Evolutionary conservation across 1,140 invertebrate species (phyloP), one percentile per base, ranked within the genome.

Genomic region (Linepithema humile): DNA sequence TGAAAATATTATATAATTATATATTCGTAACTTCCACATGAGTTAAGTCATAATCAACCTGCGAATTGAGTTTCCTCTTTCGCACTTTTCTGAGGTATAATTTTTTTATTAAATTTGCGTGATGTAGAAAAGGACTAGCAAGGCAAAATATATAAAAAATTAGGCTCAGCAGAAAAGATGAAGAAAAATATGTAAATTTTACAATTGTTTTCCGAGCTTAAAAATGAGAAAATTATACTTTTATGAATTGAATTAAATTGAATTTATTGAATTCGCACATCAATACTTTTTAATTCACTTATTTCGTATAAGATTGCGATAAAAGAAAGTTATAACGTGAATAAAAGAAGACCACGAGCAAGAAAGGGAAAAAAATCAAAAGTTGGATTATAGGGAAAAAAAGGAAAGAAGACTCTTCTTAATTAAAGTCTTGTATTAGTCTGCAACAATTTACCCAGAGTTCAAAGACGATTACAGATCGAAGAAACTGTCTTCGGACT

Each of bases 371-470:
- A 38, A 40, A 50, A 48, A n/a, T 69, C 15, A 10, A 62, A 75
- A 65, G 43, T 77, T 15, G 35, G 1, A 32, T 17, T 55, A 55
- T 20, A 40, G 45, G 60, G 74, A 20, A 48, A 40, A 67, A 20
- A 40, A 40, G 32, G 23, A 38, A 40, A 26, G 20, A 53, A 53
- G 38, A 38, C 5, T 12, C n/a, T 43, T 0, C 64, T 80, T 80
- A 70, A 80, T 80, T 80, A 80, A 80, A 80, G 75, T 67, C 38
- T 80, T 53, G 35, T 70, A 70, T 80, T 80, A 80, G 38, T 70
- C 26, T 55, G 38, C 29, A 48, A 80, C 75, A 80, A 80, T 80
- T 80, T 70, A 53, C 50, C 15, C 75, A 5, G 57, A 80, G 75
- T 80, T 69, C 48, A 55, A 80, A 80, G 64, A 40, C 75, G 48